Evolutionary conservation across 2,797 vertebrate species (phyloP), one percentile per base, ranked within the genome.

Genomic region (Diglossa cyanea): DNA sequence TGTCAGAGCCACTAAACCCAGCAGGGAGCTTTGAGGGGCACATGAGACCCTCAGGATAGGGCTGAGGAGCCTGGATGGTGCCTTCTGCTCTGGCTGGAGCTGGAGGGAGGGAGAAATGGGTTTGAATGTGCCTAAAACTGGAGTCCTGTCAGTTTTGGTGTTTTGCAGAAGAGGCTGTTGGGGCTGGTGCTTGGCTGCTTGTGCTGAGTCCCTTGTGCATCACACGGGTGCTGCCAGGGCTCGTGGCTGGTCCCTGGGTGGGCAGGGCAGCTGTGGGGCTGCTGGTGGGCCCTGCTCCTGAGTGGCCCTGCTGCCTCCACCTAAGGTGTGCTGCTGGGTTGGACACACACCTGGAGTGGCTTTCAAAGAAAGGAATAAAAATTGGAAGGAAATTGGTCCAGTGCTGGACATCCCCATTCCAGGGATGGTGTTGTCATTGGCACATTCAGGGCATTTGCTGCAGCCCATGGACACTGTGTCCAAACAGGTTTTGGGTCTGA

Each of bases 351-450:
- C 50, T 42, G 11, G 24, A 3, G 50, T 28, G 40, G 39, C 40
- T 93, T 71, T 40, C 17, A 30, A 11, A 76, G 58, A 19, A 20
- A 45, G 0, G 4, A 18, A 9, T 1, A 1, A 3, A 12, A 39
- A 44, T 13, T 6, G 23, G 35, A 23, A 66, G 28, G 71, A 67
- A 60, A 48, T 17, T 1, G 10, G 12, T 44, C 31, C 1, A 0
- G 13, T n/a, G 33, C 51, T 50, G 58, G 50, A 9, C 1, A 13
- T 11, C 7, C 24, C 24, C 17, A 40, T 8, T 8, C 0, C 13
- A 21, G 37, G 60, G 35, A 1, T 17, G 40, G 16, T 2, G 2
- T 2, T 1, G 3, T 21, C 0, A 0, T 18, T 67, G 42, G 25
- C 7, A 37, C 0, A 1, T 26, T 37, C 25, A 54, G 26, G 42